Evolutionary conservation across 1,140 invertebrate species (phyloP).

Genomic region (Diorhabda elongata): DNA sequence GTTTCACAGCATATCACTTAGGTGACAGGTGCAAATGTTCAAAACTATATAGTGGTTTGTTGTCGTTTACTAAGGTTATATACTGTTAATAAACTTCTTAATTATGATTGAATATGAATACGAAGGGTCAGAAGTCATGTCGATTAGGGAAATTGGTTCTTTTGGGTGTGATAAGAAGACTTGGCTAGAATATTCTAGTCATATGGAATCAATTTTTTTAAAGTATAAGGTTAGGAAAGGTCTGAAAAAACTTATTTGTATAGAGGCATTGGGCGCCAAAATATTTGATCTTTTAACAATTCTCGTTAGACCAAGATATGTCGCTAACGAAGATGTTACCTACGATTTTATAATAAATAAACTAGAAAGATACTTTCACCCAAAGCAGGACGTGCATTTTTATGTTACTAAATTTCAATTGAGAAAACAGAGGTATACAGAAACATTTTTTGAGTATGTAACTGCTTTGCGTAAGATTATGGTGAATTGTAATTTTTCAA

Average conservation of each 20-base stretch:
- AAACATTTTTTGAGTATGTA: slow-evolving; percentile 5
- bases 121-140: too few species aligned
- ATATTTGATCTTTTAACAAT: background rate
- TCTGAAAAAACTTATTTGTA: background rate
- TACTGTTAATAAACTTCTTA: too few species aligned
- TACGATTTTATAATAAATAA: background rate
- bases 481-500: background rate
- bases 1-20: too few species aligned
- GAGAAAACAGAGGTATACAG: background rate
- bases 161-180: background rate
- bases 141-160: background rate
- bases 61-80: too few species aligned
- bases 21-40: too few species aligned
- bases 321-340: background rate
- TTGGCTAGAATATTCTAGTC: slow-evolving; percentile 2
- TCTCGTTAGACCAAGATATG: background rate
- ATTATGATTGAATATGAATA: too few species aligned
- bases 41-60: too few species aligned
- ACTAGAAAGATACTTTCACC: slow-evolving; percentile 6
- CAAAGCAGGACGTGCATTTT: background rate
- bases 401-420: background rate
- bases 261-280: background rate
- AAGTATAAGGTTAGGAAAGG: background rate
- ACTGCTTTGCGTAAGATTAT: slow-evolving; percentile 1
- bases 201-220: slow-evolving; percentile 5